Evolutionary conservation across 2,113 vertebrate species (phyloP).

Genomic region (Myotis brandtii): DNA sequence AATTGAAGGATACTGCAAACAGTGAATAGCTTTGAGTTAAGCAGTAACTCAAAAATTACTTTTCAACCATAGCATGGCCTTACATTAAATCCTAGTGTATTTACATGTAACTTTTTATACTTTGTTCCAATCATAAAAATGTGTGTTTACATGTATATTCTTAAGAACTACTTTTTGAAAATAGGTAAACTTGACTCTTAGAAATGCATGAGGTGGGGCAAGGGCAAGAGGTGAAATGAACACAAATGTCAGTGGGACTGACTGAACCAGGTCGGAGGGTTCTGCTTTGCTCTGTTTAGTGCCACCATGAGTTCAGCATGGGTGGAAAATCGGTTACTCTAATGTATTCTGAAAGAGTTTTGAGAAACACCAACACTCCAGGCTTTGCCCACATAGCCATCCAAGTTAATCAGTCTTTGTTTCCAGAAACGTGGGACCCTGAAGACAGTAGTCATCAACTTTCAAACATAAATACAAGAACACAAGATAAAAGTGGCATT

Average conservation of each 20-base stretch:
- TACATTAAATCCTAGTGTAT: neutral
- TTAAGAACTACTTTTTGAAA: neutral
- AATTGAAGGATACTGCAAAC: neutral
- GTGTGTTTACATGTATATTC: neutral
- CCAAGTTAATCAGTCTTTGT: neutral
- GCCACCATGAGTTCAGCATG: neutral
- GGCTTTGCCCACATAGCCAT: neutral
- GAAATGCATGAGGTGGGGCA: neutral
- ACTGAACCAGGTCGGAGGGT: neutral
- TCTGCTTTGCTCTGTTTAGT: neutral
- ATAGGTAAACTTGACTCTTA: neutral
- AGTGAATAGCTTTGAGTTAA: neutral
- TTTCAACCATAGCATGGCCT: neutral
- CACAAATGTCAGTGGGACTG: neutral
- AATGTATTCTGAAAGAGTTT: neutral
- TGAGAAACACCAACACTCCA: neutral
- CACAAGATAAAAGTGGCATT: neutral
- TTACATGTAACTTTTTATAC: neutral
- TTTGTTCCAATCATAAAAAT: neutral
- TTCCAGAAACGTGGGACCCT: neutral
- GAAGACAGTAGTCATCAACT: neutral
- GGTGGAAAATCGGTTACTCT: neutral
- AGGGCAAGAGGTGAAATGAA: neutral
- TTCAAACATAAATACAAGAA: neutral
- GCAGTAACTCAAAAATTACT: neutral